Conservation (phyloP, 2,113 vertebrate species). For the Microcebus lehilahytsara region DNA sequence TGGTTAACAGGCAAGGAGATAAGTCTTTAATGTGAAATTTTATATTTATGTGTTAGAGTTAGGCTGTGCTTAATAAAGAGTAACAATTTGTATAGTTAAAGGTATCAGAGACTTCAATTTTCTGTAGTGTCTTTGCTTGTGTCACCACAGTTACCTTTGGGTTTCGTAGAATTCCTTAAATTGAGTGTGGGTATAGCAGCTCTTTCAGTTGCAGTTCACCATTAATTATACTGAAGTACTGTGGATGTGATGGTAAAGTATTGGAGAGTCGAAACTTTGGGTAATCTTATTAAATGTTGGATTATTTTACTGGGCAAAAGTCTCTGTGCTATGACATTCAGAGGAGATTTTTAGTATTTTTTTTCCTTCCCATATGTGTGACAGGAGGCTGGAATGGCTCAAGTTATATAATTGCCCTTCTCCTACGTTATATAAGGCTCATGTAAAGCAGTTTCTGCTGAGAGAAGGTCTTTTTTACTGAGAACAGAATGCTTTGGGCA, state of each 20-base stretch:
- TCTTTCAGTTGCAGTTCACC: background rate
- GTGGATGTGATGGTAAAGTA: background rate
- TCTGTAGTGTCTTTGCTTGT: background rate
- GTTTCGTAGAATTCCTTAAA: background rate
- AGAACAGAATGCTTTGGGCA: background rate
- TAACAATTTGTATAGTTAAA: background rate
- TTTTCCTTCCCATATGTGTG: background rate
- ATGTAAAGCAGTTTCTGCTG: background rate
- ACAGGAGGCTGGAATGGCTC: background rate
- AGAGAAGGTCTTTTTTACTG: background rate
- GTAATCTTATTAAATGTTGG: background rate
- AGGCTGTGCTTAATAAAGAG: background rate
- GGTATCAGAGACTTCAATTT: background rate
- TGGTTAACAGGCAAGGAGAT: background rate
- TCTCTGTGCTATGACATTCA: background rate
- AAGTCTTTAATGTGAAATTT: background rate
- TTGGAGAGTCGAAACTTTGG: background rate
- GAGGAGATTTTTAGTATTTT: background rate
- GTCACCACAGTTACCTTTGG: background rate
- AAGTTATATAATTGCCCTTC: background rate
- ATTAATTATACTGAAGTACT: no score
- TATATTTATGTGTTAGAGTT: background rate
- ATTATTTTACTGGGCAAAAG: background rate
- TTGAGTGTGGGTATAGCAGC: background rate
- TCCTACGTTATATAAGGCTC: background rate